phyloP scores from a whole-genome alignment of 2,113 vertebrate species.

The Mandrillus leucophaeus region DNA sequence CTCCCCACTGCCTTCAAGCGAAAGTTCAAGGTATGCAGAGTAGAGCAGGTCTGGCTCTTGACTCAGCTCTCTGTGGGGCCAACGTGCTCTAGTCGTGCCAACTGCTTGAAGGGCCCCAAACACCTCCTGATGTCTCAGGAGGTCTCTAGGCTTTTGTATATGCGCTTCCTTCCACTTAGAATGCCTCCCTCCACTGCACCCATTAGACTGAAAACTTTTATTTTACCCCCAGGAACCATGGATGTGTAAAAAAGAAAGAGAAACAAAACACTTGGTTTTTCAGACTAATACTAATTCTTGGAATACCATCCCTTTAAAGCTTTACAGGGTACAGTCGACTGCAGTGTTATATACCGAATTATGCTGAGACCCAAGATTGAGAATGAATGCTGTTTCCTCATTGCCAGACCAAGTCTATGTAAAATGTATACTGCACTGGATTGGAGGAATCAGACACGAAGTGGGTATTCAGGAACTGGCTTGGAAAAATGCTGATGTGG shows the following conservation, averaged over 20 bases:
- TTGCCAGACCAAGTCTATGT: not conserved
- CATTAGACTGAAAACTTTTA: not conserved
- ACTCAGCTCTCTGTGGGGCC: not conserved
- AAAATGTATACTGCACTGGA: not conserved
- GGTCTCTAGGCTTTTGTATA: not conserved
- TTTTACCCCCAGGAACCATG: not conserved
- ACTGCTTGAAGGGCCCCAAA: not conserved
- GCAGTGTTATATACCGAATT: not conserved
- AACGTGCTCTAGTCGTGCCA: not conserved
- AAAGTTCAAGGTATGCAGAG: not conserved
- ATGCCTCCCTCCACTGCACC: not conserved
- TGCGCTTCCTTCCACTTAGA: not conserved
- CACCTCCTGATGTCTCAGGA: not conserved
- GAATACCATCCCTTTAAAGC: conserved; percentile 23
- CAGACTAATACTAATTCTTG: not conserved
- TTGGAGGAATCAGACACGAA: not conserved
- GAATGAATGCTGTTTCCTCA: not conserved
- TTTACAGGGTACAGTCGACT: not conserved
- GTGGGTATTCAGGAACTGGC: not conserved
- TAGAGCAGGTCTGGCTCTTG: not conserved
- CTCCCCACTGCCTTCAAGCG: not conserved
- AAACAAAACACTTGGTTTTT: not conserved
- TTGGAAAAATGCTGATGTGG: not conserved
- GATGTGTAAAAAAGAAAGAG: not conserved
- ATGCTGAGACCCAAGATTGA: not conserved